Conservation (phyloP, 2,797 vertebrate genomes). For the Cirrhinus mrigala region DNA sequence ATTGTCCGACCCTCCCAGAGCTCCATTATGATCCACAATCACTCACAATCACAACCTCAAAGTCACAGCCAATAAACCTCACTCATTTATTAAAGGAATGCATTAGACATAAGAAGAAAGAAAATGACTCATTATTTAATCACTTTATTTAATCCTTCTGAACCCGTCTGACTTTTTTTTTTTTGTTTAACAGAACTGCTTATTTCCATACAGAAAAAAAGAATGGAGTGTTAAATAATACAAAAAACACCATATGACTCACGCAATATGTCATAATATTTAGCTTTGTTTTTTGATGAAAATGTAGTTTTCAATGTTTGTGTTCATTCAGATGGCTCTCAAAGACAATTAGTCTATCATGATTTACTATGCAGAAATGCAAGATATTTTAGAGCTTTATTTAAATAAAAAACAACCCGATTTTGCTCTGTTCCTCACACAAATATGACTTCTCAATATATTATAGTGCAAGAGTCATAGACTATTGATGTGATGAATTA, state of each 20-base stretch:
- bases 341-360: no score
- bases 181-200: background rate
- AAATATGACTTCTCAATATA: background rate
- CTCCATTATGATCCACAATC: conserved; percentile 13
- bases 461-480: background rate
- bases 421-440: background rate
- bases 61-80: background rate
- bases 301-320: background rate
- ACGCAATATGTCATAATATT: conserved; percentile 4
- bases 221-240: background rate
- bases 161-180: background rate
- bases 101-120: background rate
- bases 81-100: background rate
- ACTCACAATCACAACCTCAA: background rate
- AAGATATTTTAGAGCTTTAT: background rate
- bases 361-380: background rate
- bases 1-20: conserved; percentile 43
- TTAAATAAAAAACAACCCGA: background rate
- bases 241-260: background rate
- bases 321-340: background rate
- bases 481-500: background rate
- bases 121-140: background rate
- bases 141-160: background rate
- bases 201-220: background rate
- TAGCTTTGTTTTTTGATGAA: background rate